These are phyloP conservation scores for Ips nitidus DNA, from an alignment of 1,140 invertebrate genomes.

Conservation along the genomic window DNA sequence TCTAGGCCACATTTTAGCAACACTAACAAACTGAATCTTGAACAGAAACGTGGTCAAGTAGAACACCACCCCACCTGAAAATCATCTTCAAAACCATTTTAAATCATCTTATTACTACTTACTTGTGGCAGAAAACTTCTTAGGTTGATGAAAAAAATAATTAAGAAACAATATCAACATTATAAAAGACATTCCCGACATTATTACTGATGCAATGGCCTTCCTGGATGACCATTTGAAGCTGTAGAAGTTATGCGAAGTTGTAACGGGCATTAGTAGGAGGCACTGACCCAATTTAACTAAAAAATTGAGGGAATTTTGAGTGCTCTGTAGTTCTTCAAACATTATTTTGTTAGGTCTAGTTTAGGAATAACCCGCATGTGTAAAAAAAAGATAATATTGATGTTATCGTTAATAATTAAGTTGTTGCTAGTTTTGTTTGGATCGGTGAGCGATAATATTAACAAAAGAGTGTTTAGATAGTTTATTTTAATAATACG, in stretches of 20 bases:
- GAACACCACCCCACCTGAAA: conserved; percentile 21
- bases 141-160: conserved; percentile 1
- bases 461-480: too few relatives aligned
- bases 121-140: conserved; percentile 10
- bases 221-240: conserved; percentile 8
- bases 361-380: too few relatives aligned
- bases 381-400: too few relatives aligned
- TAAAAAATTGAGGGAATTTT: conserved; percentile 6
- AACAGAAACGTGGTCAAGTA: conserved; percentile 10
- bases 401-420: too few relatives aligned
- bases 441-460: too few relatives aligned
- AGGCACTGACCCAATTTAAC: conserved; percentile 9
- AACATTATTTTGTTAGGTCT: too few relatives aligned
- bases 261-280: background rate
- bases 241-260: too few relatives aligned
- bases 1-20: conserved; percentile 16
- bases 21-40: conserved; percentile 13
- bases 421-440: too few relatives aligned
- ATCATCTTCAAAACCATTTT: conserved; percentile 2
- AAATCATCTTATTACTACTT: conserved; percentile 3
- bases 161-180: background rate
- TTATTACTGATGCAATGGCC: background rate
- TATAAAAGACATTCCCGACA: conserved; percentile 1
- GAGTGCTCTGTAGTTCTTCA: background rate
- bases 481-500: too few relatives aligned